phyloP scores from a whole-genome alignment of 2,797 vertebrate species.

The Passerculus sandwichensis region DNA sequence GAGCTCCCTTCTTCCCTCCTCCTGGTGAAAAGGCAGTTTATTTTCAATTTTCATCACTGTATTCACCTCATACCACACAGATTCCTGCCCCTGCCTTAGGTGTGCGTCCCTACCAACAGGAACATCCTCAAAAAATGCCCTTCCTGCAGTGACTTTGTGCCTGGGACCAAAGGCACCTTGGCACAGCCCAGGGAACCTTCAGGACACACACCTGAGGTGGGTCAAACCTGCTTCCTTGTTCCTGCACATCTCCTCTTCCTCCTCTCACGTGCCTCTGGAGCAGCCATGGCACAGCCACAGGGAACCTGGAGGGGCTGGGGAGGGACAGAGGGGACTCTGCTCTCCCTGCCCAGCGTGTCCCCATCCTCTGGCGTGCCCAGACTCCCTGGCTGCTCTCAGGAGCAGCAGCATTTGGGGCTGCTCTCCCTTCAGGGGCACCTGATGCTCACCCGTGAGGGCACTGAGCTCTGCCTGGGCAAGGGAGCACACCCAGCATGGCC shows the following conservation, averaged over 20 bases:
- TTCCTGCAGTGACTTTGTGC: not conserved
- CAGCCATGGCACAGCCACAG: not conserved
- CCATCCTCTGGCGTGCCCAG: not conserved
- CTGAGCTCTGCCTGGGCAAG: not conserved
- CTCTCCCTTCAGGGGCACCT: not conserved
- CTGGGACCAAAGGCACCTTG: rapidly evolving
- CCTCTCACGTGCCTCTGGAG: not conserved
- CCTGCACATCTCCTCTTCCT: not conserved
- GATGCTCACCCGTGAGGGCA: not conserved
- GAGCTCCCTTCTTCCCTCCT: not conserved
- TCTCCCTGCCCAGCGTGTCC: rapidly evolving
- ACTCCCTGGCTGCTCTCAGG: not conserved
- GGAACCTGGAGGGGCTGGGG: not conserved
- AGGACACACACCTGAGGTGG: not conserved
- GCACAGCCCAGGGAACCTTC: not conserved
- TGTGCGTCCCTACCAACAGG: not conserved
- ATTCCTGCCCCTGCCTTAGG: not conserved
- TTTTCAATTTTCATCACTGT: not conserved
- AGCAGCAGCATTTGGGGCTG: not conserved
- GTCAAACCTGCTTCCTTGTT: not conserved
- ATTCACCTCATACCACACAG: not conserved
- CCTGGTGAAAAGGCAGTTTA: not conserved
- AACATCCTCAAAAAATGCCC: rapidly evolving
- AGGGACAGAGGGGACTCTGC: rapidly evolving
- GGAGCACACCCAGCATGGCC: rapidly evolving